Conservation (phyloP, 2,797 vertebrate genomes). For the Chelon auratus region DNA sequence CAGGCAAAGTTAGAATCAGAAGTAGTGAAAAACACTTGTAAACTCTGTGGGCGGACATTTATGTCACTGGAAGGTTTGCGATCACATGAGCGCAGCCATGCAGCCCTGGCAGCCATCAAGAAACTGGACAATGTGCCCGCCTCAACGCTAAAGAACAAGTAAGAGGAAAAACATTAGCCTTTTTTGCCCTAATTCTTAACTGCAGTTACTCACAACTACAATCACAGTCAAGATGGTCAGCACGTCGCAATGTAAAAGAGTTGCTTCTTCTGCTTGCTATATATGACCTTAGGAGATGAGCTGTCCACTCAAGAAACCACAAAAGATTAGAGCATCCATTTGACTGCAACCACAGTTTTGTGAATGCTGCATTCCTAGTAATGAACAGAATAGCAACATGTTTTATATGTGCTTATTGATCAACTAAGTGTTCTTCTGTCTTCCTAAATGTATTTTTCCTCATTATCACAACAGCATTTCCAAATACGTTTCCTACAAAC, state of each 20-base stretch:
- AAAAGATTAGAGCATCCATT: too few species aligned
- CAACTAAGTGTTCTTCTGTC: not conserved
- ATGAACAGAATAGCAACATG: not conserved
- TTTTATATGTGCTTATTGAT: not conserved
- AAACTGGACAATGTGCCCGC: slow-evolving; percentile 85
- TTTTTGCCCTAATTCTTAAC: not conserved
- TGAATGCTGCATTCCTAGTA: not conserved
- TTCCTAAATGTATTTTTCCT: not conserved
- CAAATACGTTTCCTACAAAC: slow-evolving; percentile 57
- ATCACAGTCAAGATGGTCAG: not conserved
- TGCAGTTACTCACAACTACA: not conserved
- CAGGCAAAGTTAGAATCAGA: slow-evolving; percentile 49
- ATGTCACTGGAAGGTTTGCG: slow-evolving; percentile 91
- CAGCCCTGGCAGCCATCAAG: slow-evolving; percentile 87
- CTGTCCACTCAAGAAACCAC: too few species aligned
- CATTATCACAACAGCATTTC: slow-evolving; percentile 58
- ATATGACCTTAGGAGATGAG: too few species aligned
- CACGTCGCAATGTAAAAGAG: too few species aligned
- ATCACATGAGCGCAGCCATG: slow-evolving; percentile 91
- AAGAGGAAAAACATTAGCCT: slow-evolving; percentile 65
- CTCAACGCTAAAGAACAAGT: slow-evolving; percentile 88
- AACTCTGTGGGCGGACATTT: slow-evolving; percentile 87
- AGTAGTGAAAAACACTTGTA: slow-evolving; percentile 82
- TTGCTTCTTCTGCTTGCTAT: too few species aligned
- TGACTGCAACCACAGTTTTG: not conserved